Base-by-base conservation (phyloP, 2,113 vertebrate genomes). In the Catharus bicknelli region DNA sequence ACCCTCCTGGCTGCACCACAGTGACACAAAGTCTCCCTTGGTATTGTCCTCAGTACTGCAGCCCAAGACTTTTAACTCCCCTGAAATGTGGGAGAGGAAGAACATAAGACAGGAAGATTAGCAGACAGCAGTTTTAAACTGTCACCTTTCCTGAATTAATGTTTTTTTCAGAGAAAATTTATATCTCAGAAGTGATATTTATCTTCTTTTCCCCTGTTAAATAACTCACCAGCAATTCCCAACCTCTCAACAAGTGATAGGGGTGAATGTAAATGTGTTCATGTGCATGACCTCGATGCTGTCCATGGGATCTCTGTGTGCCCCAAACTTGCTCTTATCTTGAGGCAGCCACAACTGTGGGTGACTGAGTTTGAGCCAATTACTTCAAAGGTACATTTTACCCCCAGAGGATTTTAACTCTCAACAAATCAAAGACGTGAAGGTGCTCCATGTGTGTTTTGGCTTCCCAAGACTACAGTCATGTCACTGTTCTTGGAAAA, bases 1-100 rank as follows among this genome's bases (percentile, higher is more conserved):
- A 61, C 48, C 36, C 51, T 47, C 43, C 59, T 2, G 2, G 21
- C 34, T 67, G 47, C 48, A 27, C 34, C 0, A 0, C 40, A 34
- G 17, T 3, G 26, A 70, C 18, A 2, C 13, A 9, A 90, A 74
- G 8, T 23, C 34, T 75, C n/a, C 25, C 32, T 27, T 17, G 26
- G 18, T 62, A 32, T 18, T n/a, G 34, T 32, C 38, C 34, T 90
- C 47, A 30, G 14, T 11, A 9, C 32, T 42, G 40, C 57, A 59
- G 70, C 29, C 47, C 45, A 18, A 47, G 20, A 7, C 19, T 59
- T 81, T 70, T 19, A 19, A 29, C 10, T 50, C 59, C 8, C 34
- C 7, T 7, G 19, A 73, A 21, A 45, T 23, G 27, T 1, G 11
- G 26, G 36, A 86, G 20, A 45, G 16, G 21, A 18, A 91, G 25